Percentiles rank a stretch among this genome's conserved stretches.
phyloP scores from a whole-genome alignment of 2,888 invertebrate species.

The Philaethria dido region DNA sequence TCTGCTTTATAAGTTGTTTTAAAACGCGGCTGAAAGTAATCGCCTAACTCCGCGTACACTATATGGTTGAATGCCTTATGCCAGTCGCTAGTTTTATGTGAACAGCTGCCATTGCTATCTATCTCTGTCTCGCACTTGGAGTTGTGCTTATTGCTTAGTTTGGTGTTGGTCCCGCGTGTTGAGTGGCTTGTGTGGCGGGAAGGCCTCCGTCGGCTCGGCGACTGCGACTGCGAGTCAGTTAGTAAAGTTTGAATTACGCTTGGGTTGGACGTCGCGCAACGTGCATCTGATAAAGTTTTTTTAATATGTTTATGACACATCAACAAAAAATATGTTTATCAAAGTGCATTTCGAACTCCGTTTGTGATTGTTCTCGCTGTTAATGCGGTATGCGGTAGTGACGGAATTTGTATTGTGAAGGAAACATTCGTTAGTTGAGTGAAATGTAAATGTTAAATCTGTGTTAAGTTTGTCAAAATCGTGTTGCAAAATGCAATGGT shows the following conservation, averaged over 20 bases:
- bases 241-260: slow-evolving; percentile 49
- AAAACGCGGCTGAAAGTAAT: not conserved
- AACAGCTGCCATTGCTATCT: slow-evolving; percentile 21
- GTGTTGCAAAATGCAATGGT: slow-evolving; percentile 71
- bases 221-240: slow-evolving; percentile 53
- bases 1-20: not conserved
- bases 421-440: slow-evolving; percentile 50
- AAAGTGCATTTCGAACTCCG: slow-evolving; percentile 25
- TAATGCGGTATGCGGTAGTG: slow-evolving; percentile 19
- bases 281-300: slow-evolving; percentile 55
- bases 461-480: slow-evolving; percentile 58
- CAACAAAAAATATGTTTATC: slow-evolving; percentile 31
- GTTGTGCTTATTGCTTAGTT: not conserved
- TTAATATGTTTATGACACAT: slow-evolving; percentile 63
- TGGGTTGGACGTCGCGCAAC: slow-evolving; percentile 59
- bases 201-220: slow-evolving; percentile 10
- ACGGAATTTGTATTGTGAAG: slow-evolving; percentile 36
- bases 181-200: slow-evolving; percentile 7
- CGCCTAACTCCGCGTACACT: not conserved
- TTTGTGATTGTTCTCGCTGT: slow-evolving; percentile 17
- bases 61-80: not conserved
- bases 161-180: slow-evolving; percentile 2
- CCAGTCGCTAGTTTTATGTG: slow-evolving; percentile 14
- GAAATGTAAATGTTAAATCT: slow-evolving; percentile 60
- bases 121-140: slow-evolving; percentile 9